Evolutionary conservation across 2,113 vertebrate genomes (phyloP), one percentile per base, ranked within the genome.

Genomic region (Poeciliopsis occidentalis): DNA sequence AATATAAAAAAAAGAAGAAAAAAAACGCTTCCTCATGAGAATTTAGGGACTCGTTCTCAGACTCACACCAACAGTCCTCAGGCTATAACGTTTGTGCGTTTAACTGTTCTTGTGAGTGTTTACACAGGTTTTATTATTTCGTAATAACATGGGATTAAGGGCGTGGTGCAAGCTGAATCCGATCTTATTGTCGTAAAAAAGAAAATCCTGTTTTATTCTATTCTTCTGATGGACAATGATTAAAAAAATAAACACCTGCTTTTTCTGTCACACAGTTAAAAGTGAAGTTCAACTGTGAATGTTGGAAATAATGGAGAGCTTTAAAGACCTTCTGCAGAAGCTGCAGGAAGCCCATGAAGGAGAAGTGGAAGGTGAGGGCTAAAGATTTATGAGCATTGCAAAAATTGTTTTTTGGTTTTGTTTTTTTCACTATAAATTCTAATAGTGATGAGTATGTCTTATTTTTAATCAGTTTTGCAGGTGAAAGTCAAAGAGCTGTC

Each of bases 311-410:
- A 92, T 94, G 8, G 97, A 98, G 66, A 94, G 83, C 65, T 99
- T 99, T 83, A 80, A 83, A 26, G 97, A 96, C 64, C 88, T 96
- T 0, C 90, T 98, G 63, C 95, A 95, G 64, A 96, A 95, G 82
- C 93, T 99, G 67, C 96, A 91, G 84, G 96, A 97, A 30, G 89
- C 94, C 65, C 97, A 99, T 0, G 97, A 99, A 69, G 95, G 96
- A 32, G 97, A 99, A 69, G 86, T 97, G 60, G 94, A 96, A 87
- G 95, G 98, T 98, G 31, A 85, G 90, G 64, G 32, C 34, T 6
- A 66, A 32, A 3, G 31, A 39, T 26, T 2, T 15, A 26, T n/a
- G n/a, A 26, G 1, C 4, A 2, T 7, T 13, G 3, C 19, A 64
- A 64, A 24, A 8, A 26, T 4, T 8, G 12, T 29, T 17, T 12